Conservation (phyloP, 2,888 invertebrate genomes). For the Cerceris ruficornis region DNA sequence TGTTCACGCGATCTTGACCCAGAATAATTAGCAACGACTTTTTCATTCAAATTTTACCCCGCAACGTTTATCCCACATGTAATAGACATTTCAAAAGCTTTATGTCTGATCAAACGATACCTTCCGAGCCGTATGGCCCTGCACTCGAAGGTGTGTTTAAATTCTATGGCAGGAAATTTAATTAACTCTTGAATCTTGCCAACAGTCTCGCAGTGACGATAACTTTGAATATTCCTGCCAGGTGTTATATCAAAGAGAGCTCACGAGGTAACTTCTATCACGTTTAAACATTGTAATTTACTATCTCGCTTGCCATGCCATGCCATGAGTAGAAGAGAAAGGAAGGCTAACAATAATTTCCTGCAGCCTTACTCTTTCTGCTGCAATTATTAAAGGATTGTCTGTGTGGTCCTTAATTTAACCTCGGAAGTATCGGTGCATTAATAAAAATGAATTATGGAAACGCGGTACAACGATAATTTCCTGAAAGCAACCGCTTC, state of each 20-base stretch:
- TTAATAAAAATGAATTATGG: constrained; percentile 20
- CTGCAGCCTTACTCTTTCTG: constrained; percentile 9
- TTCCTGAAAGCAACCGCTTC: constrained; percentile 1
- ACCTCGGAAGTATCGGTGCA: constrained; percentile 5
- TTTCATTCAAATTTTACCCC: neutral
- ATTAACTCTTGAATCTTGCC: constrained; percentile 41
- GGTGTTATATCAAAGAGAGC: constrained; percentile 26
- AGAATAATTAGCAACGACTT: constrained; percentile 8
- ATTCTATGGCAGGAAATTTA: constrained; percentile 45
- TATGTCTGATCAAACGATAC: constrained; percentile 31
- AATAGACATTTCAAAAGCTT: constrained; percentile 10
- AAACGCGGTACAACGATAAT: neutral
- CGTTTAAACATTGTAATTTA: constrained; percentile 47
- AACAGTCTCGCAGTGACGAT: constrained; percentile 33
- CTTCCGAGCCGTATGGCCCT: constrained; percentile 1
- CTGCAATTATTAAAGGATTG: constrained; percentile 27
- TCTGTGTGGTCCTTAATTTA: constrained; percentile 20
- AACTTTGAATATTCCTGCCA: constrained; percentile 33
- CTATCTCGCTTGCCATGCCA: neutral
- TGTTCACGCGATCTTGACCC: no score
- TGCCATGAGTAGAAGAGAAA: constrained; percentile 15
- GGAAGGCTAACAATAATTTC: constrained; percentile 34
- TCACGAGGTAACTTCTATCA: constrained; percentile 19
- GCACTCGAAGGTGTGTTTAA: constrained; percentile 19
- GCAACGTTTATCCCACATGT: neutral